Evolutionary conservation across 2,888 invertebrate genomes (phyloP), one percentile per base, ranked within the genome.

Genomic region (Ormyrus labotus): DNA sequence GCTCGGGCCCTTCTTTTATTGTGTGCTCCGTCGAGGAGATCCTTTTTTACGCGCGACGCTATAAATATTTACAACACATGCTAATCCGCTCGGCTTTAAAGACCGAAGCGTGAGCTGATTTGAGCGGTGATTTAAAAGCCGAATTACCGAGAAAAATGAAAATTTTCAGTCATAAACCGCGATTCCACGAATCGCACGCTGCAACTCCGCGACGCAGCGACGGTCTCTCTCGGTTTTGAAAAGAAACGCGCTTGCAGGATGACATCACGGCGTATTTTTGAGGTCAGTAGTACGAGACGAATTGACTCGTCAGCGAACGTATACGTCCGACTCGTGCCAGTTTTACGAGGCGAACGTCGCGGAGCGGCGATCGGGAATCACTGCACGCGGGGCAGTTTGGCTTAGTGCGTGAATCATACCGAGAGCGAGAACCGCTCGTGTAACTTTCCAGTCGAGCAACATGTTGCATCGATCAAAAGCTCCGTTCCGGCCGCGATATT

Each of bases 211-310:
- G 10, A 19, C 65, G 13, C 19, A 2, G 19, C 19, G 19, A 19
- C 19, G 2, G 19, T 19, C 19, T 19, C 19, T 19, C 19, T 6
- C 19, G 0, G 50, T 48, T 51, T 51, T 19, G 64, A n/a, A 8
- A 13, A 34, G 34, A 34, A 4, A 4, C 34, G 34, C 34, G 34
- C 34, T 34, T 34, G n/a, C 1, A 9, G 48, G 34, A 57, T 65
- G 74, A 75, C 74, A 51, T 75, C 74, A 67, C 60, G 13, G 53
- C 50, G 5, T 58, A 74, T 65, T 75, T 74, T 75, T 34, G 50
- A 48, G 65, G 70, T 61, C 71, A 61, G 11, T 19, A 6, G 69
- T 57, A 50, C 50, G 60, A 19, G 53, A 61, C 61, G 51, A 47
- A 74, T 74, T 58, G 65, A 67, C 74, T 65, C 65, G 65, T 64